Evolutionary conservation across 2,888 invertebrate species (phyloP).

Genomic region (Drosophila barbarae): DNA sequence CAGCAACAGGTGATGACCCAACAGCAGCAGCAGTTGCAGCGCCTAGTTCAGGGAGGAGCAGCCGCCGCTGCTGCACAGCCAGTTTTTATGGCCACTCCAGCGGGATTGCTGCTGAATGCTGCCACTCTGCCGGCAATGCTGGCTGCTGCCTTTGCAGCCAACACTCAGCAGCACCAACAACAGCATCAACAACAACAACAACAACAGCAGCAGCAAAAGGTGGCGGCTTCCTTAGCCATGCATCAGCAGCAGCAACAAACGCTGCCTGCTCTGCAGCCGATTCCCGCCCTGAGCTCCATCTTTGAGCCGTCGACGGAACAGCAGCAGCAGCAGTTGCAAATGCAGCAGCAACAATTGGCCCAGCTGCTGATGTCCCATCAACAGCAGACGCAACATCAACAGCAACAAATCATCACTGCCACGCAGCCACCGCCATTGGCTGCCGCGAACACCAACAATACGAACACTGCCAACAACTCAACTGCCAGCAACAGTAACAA

Average conservation of each 20-base stretch:
- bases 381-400: slow-evolving; percentile 65
- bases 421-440: slow-evolving; percentile 75
- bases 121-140: slow-evolving; percentile 78
- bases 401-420: slow-evolving; percentile 65
- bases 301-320: slow-evolving; percentile 64
- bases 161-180: slow-evolving; percentile 61
- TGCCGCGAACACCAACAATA: slow-evolving; percentile 55
- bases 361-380: slow-evolving; percentile 59
- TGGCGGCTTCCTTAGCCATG: slow-evolving; percentile 51
- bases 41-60: slow-evolving; percentile 61
- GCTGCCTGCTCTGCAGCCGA: slow-evolving; percentile 78
- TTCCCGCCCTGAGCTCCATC: slow-evolving; percentile 77
- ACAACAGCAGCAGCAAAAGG: slow-evolving; percentile 37
- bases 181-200: slow-evolving; percentile 41
- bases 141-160: slow-evolving; percentile 72
- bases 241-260: slow-evolving; percentile 62
- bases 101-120: slow-evolving; percentile 77
- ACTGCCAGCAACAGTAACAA: slow-evolving; percentile 47
- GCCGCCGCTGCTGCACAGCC: slow-evolving; percentile 76
- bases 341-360: slow-evolving; percentile 69
- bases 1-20: slow-evolving; percentile 68
- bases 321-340: slow-evolving; percentile 62
- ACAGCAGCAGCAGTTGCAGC: slow-evolving; percentile 70
- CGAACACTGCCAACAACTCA: slow-evolving; percentile 47
- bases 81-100: slow-evolving; percentile 79